Evolutionary conservation across 2,113 vertebrate genomes (phyloP).

Genomic region (Melanostigma gelatinosum): DNA sequence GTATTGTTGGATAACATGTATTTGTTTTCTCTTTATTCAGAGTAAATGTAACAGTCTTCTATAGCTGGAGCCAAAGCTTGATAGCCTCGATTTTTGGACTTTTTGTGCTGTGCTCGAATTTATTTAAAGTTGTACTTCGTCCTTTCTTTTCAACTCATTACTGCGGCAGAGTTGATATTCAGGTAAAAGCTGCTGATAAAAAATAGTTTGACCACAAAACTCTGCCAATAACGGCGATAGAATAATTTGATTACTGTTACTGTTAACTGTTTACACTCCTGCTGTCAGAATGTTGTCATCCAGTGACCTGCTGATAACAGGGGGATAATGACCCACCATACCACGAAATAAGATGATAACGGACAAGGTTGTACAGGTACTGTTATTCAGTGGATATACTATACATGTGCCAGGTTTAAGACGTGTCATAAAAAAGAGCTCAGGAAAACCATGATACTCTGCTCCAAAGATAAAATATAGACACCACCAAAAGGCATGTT

Average conservation of each 20-base stretch:
- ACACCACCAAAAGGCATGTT: background rate
- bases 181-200: background rate
- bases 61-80: background rate
- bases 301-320: slow-evolving; percentile 14
- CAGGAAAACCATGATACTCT: background rate
- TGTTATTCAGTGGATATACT: background rate
- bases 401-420: background rate
- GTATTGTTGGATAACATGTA: background rate
- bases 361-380: background rate
- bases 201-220: slow-evolving; percentile 9
- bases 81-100: slow-evolving; percentile 47
- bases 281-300: background rate
- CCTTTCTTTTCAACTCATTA: background rate
- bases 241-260: background rate
- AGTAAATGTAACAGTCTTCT: background rate
- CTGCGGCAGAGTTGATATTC: slow-evolving; percentile 1
- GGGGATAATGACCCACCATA: slow-evolving; percentile 18
- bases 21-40: background rate
- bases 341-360: slow-evolving; percentile 19
- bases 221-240: slow-evolving; percentile 25
- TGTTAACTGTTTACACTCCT: background rate
- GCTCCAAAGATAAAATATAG: background rate
- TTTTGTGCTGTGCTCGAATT: slow-evolving; percentile 17
- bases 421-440: too few relatives aligned
- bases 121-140: slow-evolving; percentile 7